Evolutionary conservation across 2,888 invertebrate species (phyloP).

Genomic region (Xestia xanthographa): DNA sequence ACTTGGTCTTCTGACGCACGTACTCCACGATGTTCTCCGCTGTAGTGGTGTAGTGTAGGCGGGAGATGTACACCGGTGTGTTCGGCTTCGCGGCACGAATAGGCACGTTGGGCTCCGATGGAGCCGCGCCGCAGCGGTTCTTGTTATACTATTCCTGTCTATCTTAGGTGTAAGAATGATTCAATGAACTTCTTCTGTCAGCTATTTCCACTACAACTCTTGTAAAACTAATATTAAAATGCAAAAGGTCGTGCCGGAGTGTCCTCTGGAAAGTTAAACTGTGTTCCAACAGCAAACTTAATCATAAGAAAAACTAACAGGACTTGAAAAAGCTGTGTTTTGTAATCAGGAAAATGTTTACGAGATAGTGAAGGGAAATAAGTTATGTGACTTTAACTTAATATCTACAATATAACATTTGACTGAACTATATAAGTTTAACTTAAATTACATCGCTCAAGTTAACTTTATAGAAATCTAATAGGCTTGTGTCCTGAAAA

Average conservation of each 20-base stretch:
- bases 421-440: background rate
- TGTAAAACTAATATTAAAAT: constrained; percentile 61
- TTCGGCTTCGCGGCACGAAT: too few species aligned
- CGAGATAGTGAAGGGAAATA: constrained; percentile 12
- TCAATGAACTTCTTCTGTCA: constrained; percentile 17
- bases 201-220: constrained; percentile 34
- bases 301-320: constrained; percentile 57
- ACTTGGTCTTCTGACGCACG: too few species aligned
- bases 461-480: too few species aligned
- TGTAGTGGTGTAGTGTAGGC: too few species aligned
- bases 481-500: too few species aligned
- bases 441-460: background rate
- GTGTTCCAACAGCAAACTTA: constrained; percentile 51
- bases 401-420: background rate
- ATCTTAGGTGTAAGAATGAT: background rate
- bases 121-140: too few species aligned
- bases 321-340: constrained; percentile 59
- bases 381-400: background rate
- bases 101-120: too few species aligned
- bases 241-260: constrained; percentile 49
- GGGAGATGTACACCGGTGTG: too few species aligned
- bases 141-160: background rate
- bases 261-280: constrained; percentile 53
- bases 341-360: constrained; percentile 36
- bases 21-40: too few species aligned